phyloP scores from a whole-genome alignment of 2,797 vertebrate genomes.

The Spinus pinus region DNA sequence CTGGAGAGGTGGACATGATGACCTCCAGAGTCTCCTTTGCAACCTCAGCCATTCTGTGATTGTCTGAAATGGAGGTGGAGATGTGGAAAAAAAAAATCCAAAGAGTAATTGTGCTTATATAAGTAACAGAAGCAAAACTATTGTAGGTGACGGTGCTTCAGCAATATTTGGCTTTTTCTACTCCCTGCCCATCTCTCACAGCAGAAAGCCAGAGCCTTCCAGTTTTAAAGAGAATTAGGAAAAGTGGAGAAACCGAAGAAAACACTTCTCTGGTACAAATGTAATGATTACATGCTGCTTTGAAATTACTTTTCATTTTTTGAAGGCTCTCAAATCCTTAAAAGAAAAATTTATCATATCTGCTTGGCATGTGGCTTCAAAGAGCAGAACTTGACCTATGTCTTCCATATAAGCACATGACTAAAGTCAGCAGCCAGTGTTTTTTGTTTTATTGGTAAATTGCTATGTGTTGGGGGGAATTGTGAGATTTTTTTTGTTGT shows the following conservation, averaged over 20 bases:
- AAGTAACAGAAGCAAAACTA: neutral
- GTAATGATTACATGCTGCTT: neutral
- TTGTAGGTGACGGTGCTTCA: neutral
- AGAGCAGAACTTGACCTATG: neutral
- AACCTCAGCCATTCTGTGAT: neutral
- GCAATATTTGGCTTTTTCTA: neutral
- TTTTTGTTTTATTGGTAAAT: neutral
- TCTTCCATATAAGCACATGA: neutral
- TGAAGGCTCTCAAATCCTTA: neutral
- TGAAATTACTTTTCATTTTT: neutral
- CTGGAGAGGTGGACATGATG: neutral
- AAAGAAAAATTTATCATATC: neutral
- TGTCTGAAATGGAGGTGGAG: neutral
- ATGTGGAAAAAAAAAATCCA: rapidly evolving
- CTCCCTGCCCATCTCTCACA: neutral
- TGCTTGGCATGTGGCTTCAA: neutral
- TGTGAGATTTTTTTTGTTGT: neutral
- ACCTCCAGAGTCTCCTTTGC: neutral
- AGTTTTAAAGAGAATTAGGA: neutral
- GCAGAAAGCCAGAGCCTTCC: neutral
- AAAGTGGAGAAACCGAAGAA: neutral
- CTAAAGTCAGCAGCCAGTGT: neutral
- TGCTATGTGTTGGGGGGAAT: neutral
- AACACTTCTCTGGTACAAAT: neutral
- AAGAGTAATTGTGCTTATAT: neutral